Base-by-base conservation (phyloP, 2,113 vertebrate species). In the Raphicerus campestris region DNA sequence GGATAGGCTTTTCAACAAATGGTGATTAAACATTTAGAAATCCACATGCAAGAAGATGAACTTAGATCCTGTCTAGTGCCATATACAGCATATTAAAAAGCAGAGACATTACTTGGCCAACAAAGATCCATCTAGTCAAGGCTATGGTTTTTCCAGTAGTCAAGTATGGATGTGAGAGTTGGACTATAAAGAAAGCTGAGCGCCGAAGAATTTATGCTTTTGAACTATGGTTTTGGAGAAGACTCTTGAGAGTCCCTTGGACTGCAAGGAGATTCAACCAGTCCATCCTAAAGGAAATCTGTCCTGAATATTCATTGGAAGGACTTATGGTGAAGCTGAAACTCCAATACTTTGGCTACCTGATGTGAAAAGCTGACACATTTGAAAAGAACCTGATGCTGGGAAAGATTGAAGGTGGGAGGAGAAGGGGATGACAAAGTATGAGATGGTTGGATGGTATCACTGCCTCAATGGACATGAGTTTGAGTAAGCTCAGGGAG, bases 1-100 rank as follows among this genome's bases (percentile, higher is more conserved):
- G 22, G 2, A 60, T 4, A 70, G 26, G 15, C 7, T 94, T 87
- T 82, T 58, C 42, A 70, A 63, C 22, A 82, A 87, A 56, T 24
- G 8, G 2, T 82, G 4, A 55, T 87, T 75, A 87, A 87, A 53
- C 45, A 63, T 75, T 20, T 87, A 9, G 47, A 92, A 45, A 77
- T 60, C 9, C 20, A 60, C 5, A 20, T 60, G 5, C 45, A 73
- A 78, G 32, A 96, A 97, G 83, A 90, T 60, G 30, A 85, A 86
- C 51, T 91, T 81, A 63, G 14, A 91, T 66, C 13, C 45, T 30
- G 83, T 19, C 7, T 82, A 63, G 20, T 22, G 81, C 14, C 11
- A 49, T 16, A 35, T 17, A 73, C 10, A 22, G 66, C n/a, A 39
- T 70, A 70, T 70, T 70, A 22, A 39, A 39, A 70, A 22, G 19